phyloP scores from a whole-genome alignment of 2,888 invertebrate genomes.

The Coleophora flavipennella region DNA sequence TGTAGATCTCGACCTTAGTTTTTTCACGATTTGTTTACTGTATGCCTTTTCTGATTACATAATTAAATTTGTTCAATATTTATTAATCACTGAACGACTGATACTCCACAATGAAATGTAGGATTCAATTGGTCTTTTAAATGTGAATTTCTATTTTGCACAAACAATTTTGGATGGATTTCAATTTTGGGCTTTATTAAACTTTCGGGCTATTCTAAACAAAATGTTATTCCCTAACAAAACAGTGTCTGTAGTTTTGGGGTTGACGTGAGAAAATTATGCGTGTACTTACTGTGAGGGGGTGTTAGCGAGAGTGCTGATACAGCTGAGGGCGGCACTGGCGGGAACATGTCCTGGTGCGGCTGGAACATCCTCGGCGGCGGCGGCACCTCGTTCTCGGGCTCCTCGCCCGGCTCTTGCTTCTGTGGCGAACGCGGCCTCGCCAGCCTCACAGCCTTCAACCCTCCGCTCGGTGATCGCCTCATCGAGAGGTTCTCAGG shows the following conservation, averaged over 20 bases:
- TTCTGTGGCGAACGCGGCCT: slow-evolving; percentile 55
- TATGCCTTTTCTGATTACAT: too few species aligned
- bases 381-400: slow-evolving; percentile 65
- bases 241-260: too few species aligned
- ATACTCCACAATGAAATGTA: too few species aligned
- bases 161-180: too few species aligned
- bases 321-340: slow-evolving; percentile 77
- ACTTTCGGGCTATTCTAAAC: too few species aligned
- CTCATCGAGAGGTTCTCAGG: slow-evolving; percentile 77
- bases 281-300: slow-evolving; percentile 86
- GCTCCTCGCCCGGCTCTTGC: slow-evolving; percentile 50
- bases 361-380: slow-evolving; percentile 70
- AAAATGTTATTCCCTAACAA: too few species aligned
- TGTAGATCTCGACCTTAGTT: slow-evolving; percentile 51
- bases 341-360: slow-evolving; percentile 79
- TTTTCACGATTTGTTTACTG: slow-evolving; percentile 17
- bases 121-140: too few species aligned
- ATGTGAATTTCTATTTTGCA: too few species aligned
- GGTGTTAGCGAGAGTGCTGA: slow-evolving; percentile 85
- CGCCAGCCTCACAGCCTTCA: slow-evolving; percentile 55
- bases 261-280: too few species aligned
- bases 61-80: too few species aligned
- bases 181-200: too few species aligned
- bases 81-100: too few species aligned
- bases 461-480: slow-evolving; percentile 55